Conservation (phyloP, 2,888 invertebrate genomes). For the Parnassius smintheus region DNA sequence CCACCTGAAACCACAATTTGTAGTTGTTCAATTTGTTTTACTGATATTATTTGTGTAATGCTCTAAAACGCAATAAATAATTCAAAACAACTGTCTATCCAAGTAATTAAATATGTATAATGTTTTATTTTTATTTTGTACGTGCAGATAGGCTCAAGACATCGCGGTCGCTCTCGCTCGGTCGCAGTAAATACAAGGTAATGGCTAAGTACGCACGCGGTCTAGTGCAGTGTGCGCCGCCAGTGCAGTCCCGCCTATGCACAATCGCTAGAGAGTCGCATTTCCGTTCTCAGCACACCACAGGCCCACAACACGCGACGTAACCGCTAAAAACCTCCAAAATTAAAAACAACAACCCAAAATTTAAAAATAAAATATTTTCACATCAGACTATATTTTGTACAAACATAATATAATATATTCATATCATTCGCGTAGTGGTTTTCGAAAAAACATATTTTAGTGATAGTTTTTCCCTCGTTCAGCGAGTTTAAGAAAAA, state of each 20-base stretch:
- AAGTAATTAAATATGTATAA: not conserved
- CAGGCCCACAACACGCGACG: conserved; percentile 71
- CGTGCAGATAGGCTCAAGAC: conserved; percentile 59
- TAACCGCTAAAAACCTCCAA: conserved; percentile 72
- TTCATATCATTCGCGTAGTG: conserved; percentile 71
- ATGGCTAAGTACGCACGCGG: conserved; percentile 81
- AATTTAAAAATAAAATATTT: conserved; percentile 54
- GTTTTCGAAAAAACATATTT: conserved; percentile 48
- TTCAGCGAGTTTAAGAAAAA: conserved; percentile 34
- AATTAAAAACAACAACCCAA: conserved; percentile 47
- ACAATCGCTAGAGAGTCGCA: conserved; percentile 77
- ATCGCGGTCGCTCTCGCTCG: conserved; percentile 44
- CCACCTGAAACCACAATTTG: too few relatives aligned
- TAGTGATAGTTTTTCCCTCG: conserved; percentile 57
- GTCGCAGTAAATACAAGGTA: conserved; percentile 81
- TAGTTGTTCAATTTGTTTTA: too few relatives aligned
- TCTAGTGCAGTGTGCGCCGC: conserved; percentile 79
- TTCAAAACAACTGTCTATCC: too few relatives aligned
- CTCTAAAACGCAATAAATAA: too few relatives aligned
- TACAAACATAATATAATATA: conserved; percentile 58
- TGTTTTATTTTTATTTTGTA: conserved; percentile 31
- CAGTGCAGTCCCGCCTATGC: conserved; percentile 81
- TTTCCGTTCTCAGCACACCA: conserved; percentile 65
- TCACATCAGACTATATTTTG: conserved; percentile 72
- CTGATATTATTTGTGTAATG: too few relatives aligned